These are phyloP conservation scores for Zalophus californianus DNA, from an alignment of 2,797 vertebrate species.

Conservation along the genomic window DNA sequence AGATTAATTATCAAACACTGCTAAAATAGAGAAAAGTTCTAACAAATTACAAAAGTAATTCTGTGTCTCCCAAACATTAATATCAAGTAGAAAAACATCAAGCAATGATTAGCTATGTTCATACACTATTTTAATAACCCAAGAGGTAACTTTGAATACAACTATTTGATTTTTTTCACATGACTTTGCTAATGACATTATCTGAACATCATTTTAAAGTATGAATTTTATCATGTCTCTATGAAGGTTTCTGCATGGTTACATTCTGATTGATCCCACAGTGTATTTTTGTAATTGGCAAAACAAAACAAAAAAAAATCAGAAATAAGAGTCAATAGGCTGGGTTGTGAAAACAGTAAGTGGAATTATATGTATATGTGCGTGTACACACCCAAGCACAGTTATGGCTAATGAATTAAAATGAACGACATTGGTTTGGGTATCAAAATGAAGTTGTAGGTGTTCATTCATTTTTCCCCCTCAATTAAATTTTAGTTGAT, in stretches of 20 bases:
- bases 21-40: background rate
- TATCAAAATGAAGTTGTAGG: background rate
- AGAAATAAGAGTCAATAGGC: background rate
- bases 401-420: background rate
- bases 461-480: background rate
- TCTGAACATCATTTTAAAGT: background rate
- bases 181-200: background rate
- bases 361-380: background rate
- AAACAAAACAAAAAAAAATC: background rate
- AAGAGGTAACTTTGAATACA: background rate
- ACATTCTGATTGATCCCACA: background rate
- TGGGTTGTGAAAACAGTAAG: background rate
- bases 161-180: background rate
- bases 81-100: background rate
- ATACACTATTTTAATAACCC: background rate
- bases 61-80: background rate
- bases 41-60: background rate
- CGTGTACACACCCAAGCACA: background rate
- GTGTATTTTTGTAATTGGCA: background rate
- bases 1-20: background rate
- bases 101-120: background rate
- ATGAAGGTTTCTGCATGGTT: background rate
- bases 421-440: background rate
- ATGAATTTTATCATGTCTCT: background rate
- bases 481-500: background rate